phyloP scores from a whole-genome alignment of 2,888 invertebrate species.

The Trissolcus japonicus region DNA sequence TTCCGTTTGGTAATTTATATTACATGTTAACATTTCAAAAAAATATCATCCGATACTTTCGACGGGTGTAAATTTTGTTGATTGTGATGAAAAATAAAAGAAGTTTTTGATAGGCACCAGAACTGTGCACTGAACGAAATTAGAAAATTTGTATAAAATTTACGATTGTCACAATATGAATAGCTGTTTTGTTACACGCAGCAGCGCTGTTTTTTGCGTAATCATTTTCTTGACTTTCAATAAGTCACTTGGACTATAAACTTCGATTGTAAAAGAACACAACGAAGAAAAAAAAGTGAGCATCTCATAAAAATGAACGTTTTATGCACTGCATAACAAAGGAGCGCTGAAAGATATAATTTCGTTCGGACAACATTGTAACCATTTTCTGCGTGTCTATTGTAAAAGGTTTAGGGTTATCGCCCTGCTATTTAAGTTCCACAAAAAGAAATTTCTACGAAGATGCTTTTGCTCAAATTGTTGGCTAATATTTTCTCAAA shows the following conservation, averaged over 20 bases:
- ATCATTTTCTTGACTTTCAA: constrained; percentile 36
- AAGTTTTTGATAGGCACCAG: neutral
- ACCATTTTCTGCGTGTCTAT: constrained; percentile 9
- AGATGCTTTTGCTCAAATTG: constrained; percentile 1
- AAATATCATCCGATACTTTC: neutral
- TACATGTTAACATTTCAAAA: constrained; percentile 6
- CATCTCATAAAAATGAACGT: constrained; percentile 32
- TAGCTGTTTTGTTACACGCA: constrained; percentile 15
- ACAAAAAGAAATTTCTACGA: constrained; percentile 3
- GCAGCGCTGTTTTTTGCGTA: constrained; percentile 1
- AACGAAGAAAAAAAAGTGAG: constrained; percentile 11
- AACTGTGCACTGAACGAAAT: neutral
- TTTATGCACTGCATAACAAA: constrained; percentile 32
- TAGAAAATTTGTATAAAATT: constrained; percentile 11
- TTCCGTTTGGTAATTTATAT: constrained; percentile 2
- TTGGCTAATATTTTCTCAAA: neutral
- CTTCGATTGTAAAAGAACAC: constrained; percentile 21
- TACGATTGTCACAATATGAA: constrained; percentile 10
- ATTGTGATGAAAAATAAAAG: neutral
- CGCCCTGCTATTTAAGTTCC: constrained; percentile 1
- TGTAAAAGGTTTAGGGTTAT: constrained; percentile 22
- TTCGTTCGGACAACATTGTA: constrained; percentile 22
- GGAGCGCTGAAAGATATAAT: constrained; percentile 15
- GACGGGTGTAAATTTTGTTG: neutral
- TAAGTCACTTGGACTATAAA: constrained; percentile 27